Evolutionary conservation across 2,888 invertebrate genomes (phyloP).

Genomic region (Holacanthella duospinosa): DNA sequence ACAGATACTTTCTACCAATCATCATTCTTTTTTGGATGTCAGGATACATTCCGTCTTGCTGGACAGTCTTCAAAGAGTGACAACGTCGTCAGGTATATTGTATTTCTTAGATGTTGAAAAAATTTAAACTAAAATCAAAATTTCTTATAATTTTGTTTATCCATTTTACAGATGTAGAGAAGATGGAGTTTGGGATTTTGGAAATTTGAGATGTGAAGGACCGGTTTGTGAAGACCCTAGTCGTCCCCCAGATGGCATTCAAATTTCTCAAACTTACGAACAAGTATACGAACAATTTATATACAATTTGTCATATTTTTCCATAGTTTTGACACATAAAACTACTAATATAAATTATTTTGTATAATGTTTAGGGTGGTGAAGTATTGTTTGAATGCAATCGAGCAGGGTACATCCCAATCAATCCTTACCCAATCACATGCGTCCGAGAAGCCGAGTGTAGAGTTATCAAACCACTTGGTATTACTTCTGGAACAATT

Average conservation of each 20-base stretch:
- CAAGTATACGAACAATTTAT: too few relatives aligned
- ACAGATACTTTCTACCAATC: conserved; percentile 82
- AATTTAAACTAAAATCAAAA: background rate
- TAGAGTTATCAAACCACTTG: conserved; percentile 79
- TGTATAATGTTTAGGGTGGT: too few relatives aligned
- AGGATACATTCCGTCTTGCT: conserved; percentile 86
- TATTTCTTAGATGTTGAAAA: too few relatives aligned
- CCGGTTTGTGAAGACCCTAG: conserved; percentile 95
- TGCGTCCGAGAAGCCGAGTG: conserved; percentile 89
- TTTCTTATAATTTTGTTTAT: conserved; percentile 3
- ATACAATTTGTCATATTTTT: background rate
- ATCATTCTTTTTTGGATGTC: conserved; percentile 90
- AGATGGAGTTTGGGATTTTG: conserved; percentile 94
- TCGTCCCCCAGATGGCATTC: conserved; percentile 80
- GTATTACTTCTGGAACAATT: conserved; percentile 79
- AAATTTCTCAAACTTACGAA: conserved; percentile 57
- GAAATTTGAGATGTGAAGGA: conserved; percentile 88
- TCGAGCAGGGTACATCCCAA: conserved; percentile 82
- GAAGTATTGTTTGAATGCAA: conserved; percentile 83
- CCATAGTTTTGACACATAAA: background rate
- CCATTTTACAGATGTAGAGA: conserved; percentile 71
- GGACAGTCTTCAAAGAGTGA: conserved; percentile 86
- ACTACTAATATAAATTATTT: background rate
- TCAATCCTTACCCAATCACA: conserved; percentile 78
- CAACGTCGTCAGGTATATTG: conserved; percentile 65